phyloP scores from a whole-genome alignment of 2,888 invertebrate genomes.

The Cryptosula pallasiana region DNA sequence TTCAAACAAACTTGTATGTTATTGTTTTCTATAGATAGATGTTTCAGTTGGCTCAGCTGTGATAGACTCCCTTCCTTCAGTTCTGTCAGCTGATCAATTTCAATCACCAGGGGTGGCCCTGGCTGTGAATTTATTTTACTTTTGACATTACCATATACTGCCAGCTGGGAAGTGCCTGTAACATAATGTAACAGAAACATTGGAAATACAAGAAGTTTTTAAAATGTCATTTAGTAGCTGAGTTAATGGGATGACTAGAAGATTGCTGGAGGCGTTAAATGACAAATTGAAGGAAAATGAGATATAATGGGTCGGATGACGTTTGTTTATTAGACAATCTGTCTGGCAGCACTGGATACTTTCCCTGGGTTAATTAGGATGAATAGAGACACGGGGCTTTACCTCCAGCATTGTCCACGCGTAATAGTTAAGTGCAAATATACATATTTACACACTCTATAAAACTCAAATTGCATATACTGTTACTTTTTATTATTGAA shows the following conservation, averaged over 20 bases:
- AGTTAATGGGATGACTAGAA: not conserved
- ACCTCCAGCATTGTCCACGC: too few relatives aligned
- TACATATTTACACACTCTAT: too few relatives aligned
- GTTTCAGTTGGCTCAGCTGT: not conserved
- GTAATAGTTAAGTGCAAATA: too few relatives aligned
- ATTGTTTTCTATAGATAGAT: not conserved
- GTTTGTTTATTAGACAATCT: too few relatives aligned
- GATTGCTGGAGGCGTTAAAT: not conserved
- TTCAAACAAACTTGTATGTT: not conserved
- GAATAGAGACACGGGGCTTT: too few relatives aligned
- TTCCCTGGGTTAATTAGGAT: too few relatives aligned
- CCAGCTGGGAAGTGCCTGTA: not conserved
- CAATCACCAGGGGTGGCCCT: not conserved
- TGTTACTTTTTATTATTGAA: too few relatives aligned
- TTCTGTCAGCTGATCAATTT: not conserved
- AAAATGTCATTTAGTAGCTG: not conserved
- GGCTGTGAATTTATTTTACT: not conserved
- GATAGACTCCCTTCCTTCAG: not conserved
- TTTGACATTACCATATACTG: not conserved
- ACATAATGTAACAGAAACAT: not conserved
- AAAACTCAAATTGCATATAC: too few relatives aligned
- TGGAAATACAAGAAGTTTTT: not conserved
- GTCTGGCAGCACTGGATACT: too few relatives aligned
- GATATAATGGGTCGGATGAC: too few relatives aligned
- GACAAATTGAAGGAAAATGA: not conserved